phyloP scores from a whole-genome alignment of 2,888 invertebrate genomes.

The Drosophila diplacantha region DNA sequence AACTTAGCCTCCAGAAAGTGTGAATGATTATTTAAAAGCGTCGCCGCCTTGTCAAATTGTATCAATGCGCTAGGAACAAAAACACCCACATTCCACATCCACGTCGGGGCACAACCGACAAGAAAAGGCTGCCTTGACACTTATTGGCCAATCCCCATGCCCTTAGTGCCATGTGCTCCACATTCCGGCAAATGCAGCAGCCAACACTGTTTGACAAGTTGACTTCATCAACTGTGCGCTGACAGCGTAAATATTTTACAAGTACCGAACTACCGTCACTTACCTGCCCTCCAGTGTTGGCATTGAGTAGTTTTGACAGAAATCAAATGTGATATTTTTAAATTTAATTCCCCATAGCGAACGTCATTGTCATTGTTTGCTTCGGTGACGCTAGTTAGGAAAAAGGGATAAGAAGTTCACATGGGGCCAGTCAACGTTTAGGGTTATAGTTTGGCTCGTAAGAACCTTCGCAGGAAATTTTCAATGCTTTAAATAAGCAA shows the following conservation, averaged over 20 bases:
- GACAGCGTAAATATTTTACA: constrained; percentile 65
- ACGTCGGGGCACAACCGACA: neutral
- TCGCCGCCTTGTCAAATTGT: constrained; percentile 5
- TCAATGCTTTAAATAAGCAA: neutral
- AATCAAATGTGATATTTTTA: constrained; percentile 56
- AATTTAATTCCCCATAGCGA: constrained; percentile 3
- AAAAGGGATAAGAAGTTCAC: neutral
- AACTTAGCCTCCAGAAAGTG: neutral
- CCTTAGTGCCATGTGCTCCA: neutral
- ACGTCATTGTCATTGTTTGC: neutral
- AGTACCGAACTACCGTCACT: constrained; percentile 30
- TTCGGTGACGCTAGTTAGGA: neutral
- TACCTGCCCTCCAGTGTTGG: constrained; percentile 27
- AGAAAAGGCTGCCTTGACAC: constrained; percentile 8
- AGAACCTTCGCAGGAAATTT: neutral
- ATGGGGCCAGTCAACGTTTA: too few species aligned
- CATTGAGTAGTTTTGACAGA: constrained; percentile 46
- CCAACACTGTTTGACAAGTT: constrained; percentile 15
- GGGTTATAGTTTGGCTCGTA: neutral
- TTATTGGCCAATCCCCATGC: constrained; percentile 6
- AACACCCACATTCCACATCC: constrained; percentile 1
- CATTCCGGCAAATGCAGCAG: constrained; percentile 7
- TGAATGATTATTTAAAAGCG: constrained; percentile 5
- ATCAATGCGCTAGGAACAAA: constrained; percentile 1
- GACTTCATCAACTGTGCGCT: constrained; percentile 38